Conservation (phyloP, 2,113 vertebrate species). For the Takifugu flavidus region DNA sequence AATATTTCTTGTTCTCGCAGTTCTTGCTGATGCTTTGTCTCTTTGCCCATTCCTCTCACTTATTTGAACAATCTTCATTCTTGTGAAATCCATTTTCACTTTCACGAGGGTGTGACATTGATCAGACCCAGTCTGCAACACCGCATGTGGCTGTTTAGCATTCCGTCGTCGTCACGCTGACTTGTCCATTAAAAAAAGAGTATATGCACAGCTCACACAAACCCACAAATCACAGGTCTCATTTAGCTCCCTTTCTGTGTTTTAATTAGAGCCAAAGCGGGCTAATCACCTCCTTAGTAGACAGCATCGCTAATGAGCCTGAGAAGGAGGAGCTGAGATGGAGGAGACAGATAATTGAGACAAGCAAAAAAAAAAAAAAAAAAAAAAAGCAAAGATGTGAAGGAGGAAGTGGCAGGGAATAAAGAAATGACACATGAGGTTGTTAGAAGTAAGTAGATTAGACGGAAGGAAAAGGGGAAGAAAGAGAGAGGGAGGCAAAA, state of each 20-base stretch:
- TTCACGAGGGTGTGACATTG: constrained; percentile 8
- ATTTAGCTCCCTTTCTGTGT: constrained; percentile 67
- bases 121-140: constrained; percentile 4
- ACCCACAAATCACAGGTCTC: constrained; percentile 67
- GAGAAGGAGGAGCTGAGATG: constrained; percentile 58
- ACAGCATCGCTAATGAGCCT: constrained; percentile 68
- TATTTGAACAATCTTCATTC: constrained; percentile 1
- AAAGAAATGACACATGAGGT: constrained; percentile 45
- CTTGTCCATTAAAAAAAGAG: constrained; percentile 5
- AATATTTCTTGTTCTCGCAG: too few species aligned
- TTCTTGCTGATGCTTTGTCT: too few species aligned
- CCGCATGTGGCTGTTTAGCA: constrained; percentile 16
- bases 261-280: constrained; percentile 67
- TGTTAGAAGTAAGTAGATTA: constrained; percentile 54
- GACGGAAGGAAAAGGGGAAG: constrained; percentile 19
- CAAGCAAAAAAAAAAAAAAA: constrained; percentile 27
- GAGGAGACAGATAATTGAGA: constrained; percentile 51
- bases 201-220: constrained; percentile 1
- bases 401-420: constrained; percentile 38
- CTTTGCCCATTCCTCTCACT: too few species aligned
- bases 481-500: constrained; percentile 11
- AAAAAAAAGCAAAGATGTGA: constrained; percentile 21
- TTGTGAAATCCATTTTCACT: constrained; percentile 16
- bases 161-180: constrained; percentile 1
- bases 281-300: constrained; percentile 73